Conservation (phyloP, 2,113 vertebrate species). For the Pachycephala philippinensis region DNA sequence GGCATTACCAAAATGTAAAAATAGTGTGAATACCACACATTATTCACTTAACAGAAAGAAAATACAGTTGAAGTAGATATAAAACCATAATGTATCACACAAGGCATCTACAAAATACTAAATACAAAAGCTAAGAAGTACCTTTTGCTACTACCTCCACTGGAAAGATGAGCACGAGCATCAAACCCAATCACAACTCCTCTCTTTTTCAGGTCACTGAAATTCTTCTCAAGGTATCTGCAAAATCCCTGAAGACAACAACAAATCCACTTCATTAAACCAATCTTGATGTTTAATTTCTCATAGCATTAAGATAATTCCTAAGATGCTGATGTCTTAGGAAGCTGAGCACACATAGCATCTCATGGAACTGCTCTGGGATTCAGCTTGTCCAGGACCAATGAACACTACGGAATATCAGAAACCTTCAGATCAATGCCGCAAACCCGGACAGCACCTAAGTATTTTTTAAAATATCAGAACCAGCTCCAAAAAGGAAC, state of each 20-base stretch:
- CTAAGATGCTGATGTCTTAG: background rate
- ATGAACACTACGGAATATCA: background rate
- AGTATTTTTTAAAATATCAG: background rate
- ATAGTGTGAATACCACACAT: background rate
- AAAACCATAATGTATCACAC: background rate
- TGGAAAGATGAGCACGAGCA: slow-evolving; percentile 84
- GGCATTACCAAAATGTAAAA: background rate
- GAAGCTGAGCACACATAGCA: background rate
- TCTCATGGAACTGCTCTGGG: background rate
- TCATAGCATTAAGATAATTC: background rate
- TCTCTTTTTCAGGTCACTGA: slow-evolving; percentile 83
- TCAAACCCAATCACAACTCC: slow-evolving; percentile 93
- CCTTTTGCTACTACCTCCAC: slow-evolving; percentile 87
- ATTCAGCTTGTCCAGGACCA: background rate
- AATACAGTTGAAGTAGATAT: background rate
- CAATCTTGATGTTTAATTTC: background rate
- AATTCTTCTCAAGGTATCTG: slow-evolving; percentile 85
- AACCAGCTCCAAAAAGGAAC: background rate
- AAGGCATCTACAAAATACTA: background rate
- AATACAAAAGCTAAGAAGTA: slow-evolving; percentile 1
- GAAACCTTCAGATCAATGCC: background rate
- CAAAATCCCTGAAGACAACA: slow-evolving; percentile 84
- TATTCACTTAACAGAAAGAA: background rate
- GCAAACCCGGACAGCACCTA: background rate
- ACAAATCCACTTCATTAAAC: background rate